Conservation (phyloP, 2,888 invertebrate genomes). For the Odontocolon sp. region DNA sequence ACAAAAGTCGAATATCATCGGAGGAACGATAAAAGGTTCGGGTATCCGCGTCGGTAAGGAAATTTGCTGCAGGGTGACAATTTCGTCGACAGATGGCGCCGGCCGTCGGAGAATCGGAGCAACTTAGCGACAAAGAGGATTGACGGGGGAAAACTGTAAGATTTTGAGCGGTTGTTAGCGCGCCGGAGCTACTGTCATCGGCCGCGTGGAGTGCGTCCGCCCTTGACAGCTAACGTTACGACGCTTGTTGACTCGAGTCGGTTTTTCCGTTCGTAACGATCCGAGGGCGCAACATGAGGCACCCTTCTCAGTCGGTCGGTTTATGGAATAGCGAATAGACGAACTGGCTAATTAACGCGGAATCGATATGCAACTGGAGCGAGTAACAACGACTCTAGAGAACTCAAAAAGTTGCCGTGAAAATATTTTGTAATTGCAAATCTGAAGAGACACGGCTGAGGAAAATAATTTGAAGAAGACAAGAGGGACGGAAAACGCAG, state of each 20-base stretch:
- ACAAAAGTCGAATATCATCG: constrained; percentile 13
- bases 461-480: too few relatives aligned
- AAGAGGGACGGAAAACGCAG: too few relatives aligned
- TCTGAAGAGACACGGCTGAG: too few relatives aligned
- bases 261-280: constrained; percentile 43
- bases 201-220: constrained; percentile 65
- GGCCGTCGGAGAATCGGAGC: constrained; percentile 32
- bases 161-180: constrained; percentile 41
- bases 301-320: constrained; percentile 31
- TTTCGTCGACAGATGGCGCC: constrained; percentile 65
- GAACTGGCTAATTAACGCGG: constrained; percentile 9
- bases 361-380: too few relatives aligned
- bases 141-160: constrained; percentile 11
- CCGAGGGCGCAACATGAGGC: constrained; percentile 45
- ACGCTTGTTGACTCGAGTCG: constrained; percentile 54
- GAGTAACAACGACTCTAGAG: neutral
- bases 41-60: constrained; percentile 38
- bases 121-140: constrained; percentile 29
- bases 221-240: constrained; percentile 70
- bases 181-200: constrained; percentile 64
- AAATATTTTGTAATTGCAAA: too few relatives aligned
- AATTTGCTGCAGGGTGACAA: neutral
- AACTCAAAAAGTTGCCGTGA: too few relatives aligned
- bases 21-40: constrained; percentile 13
- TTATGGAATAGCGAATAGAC: constrained; percentile 24